Conservation (phyloP, 2,888 invertebrate species). For the Philereme vetulata region DNA sequence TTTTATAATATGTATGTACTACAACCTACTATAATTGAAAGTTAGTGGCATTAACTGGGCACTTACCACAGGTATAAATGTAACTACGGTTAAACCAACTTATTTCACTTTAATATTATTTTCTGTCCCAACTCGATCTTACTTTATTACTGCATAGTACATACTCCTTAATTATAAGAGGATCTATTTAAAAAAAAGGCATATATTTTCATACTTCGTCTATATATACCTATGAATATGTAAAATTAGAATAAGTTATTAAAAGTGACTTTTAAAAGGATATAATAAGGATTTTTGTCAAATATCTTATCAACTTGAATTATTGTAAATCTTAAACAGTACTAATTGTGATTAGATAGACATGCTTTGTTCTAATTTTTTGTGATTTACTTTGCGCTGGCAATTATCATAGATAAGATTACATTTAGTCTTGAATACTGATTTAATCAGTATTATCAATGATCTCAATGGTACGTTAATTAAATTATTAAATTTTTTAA, state of each 20-base stretch:
- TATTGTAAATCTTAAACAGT: not conserved
- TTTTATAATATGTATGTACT: too few species aligned
- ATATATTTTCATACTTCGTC: too few species aligned
- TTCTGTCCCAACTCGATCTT: constrained; percentile 16
- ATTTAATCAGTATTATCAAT: constrained; percentile 55
- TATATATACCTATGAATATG: too few species aligned
- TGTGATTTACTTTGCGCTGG: not conserved
- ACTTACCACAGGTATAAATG: too few species aligned
- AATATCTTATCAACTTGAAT: not conserved
- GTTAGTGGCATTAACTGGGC: too few species aligned
- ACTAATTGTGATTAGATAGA: not conserved
- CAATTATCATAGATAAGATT: constrained; percentile 8
- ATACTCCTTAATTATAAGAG: not conserved
- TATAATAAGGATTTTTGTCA: not conserved
- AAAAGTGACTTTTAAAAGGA: constrained; percentile 6
- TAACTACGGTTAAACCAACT: too few species aligned
- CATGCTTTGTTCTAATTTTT: not conserved
- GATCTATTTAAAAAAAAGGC: not conserved
- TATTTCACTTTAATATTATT: not conserved
- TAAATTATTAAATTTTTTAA: not conserved
- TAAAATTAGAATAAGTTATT: not conserved
- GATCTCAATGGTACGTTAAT: constrained; percentile 52
- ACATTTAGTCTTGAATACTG: constrained; percentile 39
- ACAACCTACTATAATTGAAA: too few species aligned
- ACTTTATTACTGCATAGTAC: not conserved